Base-by-base conservation (phyloP, 2,888 invertebrate genomes). In the Aphidius colemani region DNA sequence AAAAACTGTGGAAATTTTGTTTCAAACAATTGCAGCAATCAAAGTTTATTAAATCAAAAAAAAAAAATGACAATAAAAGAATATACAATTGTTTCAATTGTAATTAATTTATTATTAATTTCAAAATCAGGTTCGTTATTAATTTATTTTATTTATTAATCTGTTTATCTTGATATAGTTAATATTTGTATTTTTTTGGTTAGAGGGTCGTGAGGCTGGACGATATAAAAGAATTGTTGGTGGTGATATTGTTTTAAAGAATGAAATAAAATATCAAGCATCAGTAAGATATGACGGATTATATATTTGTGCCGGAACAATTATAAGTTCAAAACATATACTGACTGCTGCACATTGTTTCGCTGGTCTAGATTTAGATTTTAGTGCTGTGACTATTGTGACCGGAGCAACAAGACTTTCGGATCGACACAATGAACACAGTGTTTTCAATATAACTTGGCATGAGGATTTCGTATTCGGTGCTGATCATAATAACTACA, bases 271-370 rank as follows among this genome's bases (percentile, higher is more conserved):
- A 18, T 71, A 71, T 59, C 71, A 72, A 59, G 71, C 68, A 40
- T 72, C 72, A 7, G 50, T 73, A 30, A 68, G 67, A 44, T 50
- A n/a, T 9, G 59, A 62, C 13, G 65, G 64, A 7, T 7, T 41
- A 7, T 71, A 70, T 53, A 55, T 66, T 51, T 73, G 73, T 53
- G 71, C 72, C n/a, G 73, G 72, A 39, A 50, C 72, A 6, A 69
- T 73, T n/a, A 67, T 73, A n/a, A 63, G 55, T 13, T 53, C 63
- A 7, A 57, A 60, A 30, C 70, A 69, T 55, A 63, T 73, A 44
- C 53, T 73, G 43, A 72, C 72, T 7, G 73, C 72, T 59, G 73
- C 73, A n/a, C 72, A 72, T 62, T 72, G 72, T 59, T 59, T 69
- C 41, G 60, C 53, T 53, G 46, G 49, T 53, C 53, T 64, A 44